Percentiles rank a stretch among this genome's conserved stretches.
Conservation (phyloP, 2,888 invertebrate genomes). For the Acanthosepion esculentum region DNA sequence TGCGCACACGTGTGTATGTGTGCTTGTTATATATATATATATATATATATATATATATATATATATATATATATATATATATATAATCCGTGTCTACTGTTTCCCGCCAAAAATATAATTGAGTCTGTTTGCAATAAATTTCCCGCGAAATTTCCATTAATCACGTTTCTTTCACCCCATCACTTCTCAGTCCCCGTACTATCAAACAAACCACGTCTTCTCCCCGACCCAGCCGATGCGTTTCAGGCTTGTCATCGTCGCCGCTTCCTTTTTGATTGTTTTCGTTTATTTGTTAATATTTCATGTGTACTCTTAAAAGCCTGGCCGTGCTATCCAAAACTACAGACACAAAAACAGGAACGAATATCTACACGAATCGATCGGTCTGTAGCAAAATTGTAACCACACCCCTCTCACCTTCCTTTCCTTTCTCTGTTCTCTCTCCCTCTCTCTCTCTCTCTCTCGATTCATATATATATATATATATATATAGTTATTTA, state of each 20-base stretch:
- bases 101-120: slow-evolving; percentile 33
- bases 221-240: not conserved
- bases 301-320: slow-evolving; percentile 33
- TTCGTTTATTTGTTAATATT: slow-evolving; percentile 23
- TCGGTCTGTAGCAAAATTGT: not conserved
- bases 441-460: no score
- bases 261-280: not conserved
- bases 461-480: no score
- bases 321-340: not conserved
- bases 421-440: no score
- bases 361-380: not conserved
- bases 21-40: not conserved
- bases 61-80: not conserved
- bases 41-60: not conserved
- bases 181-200: not conserved
- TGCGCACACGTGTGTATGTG: not conserved
- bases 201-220: not conserved
- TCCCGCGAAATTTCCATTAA: slow-evolving; percentile 33
- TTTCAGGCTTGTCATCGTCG: not conserved
- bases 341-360: not conserved
- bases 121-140: slow-evolving; percentile 33
- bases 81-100: not conserved
- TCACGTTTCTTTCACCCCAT: not conserved
- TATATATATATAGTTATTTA: no score
- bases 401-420: no score